Evolutionary conservation across 2,797 vertebrate species (phyloP).

Genomic region (Anisognathus igniventris): DNA sequence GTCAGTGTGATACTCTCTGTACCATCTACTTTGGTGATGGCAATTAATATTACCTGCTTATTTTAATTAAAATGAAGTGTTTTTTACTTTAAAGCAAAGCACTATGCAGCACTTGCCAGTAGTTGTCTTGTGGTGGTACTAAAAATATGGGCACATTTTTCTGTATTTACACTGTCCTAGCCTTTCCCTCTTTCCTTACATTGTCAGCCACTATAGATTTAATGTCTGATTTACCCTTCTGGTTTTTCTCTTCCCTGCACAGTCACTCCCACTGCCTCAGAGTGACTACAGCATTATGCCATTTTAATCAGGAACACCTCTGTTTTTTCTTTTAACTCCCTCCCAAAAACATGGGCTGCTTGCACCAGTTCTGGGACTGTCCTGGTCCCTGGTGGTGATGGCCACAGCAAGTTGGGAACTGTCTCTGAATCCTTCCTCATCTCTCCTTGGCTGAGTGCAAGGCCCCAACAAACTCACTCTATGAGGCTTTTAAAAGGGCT

Average conservation of each 20-base stretch:
- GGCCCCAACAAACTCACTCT: background rate
- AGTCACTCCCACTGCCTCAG: background rate
- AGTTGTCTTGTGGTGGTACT: background rate
- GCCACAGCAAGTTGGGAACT: background rate
- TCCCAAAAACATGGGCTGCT: accelerated
- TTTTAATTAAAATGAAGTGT: background rate
- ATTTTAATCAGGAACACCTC: background rate
- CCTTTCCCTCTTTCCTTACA: background rate
- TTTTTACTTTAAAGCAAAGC: background rate
- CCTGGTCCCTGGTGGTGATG: background rate
- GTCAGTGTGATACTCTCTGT: background rate
- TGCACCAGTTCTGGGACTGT: background rate
- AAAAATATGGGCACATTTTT: background rate
- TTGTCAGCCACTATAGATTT: background rate
- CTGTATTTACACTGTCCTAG: background rate
- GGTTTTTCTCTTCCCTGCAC: background rate
- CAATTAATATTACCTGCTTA: background rate
- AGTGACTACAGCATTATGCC: background rate
- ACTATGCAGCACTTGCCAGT: background rate
- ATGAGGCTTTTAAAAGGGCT: background rate
- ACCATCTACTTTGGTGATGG: background rate
- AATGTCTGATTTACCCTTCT: background rate
- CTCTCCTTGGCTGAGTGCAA: background rate
- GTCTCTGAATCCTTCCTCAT: background rate
- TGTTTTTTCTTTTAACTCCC: too few relatives aligned